Conservation (phyloP, 2,888 invertebrate genomes). For the Limnephilus marmoratus region DNA sequence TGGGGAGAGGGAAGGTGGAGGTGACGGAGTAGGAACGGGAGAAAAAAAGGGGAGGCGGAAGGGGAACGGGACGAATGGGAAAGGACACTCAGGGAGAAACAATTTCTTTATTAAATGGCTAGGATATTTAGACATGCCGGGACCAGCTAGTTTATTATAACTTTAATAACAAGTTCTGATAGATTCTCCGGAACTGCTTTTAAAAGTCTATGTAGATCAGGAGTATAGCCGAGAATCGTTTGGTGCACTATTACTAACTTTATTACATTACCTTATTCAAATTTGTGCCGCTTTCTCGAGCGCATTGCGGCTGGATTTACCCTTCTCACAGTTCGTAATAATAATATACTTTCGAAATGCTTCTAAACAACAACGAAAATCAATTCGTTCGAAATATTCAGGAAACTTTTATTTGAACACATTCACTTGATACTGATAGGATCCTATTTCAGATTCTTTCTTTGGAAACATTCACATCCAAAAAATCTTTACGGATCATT, state of each 20-base stretch:
- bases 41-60: too few species aligned
- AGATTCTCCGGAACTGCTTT: background rate
- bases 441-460: background rate
- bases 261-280: background rate
- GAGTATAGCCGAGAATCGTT: background rate
- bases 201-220: background rate
- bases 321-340: background rate
- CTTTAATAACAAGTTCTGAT: background rate
- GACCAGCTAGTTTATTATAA: too few species aligned
- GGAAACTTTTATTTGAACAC: background rate
- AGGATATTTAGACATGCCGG: too few species aligned
- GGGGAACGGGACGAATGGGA: too few species aligned
- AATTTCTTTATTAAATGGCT: too few species aligned
- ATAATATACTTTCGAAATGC: background rate
- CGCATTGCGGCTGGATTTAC: background rate
- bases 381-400: background rate
- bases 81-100: too few species aligned
- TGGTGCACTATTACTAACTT: background rate
- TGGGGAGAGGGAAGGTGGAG: too few species aligned
- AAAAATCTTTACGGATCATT: background rate
- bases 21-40: too few species aligned
- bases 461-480: background rate
- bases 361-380: background rate
- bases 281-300: background rate
- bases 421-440: background rate